These are phyloP conservation scores for Stegostoma tigrinum DNA, from an alignment of 2,113 vertebrate species.

Conservation along the genomic window DNA sequence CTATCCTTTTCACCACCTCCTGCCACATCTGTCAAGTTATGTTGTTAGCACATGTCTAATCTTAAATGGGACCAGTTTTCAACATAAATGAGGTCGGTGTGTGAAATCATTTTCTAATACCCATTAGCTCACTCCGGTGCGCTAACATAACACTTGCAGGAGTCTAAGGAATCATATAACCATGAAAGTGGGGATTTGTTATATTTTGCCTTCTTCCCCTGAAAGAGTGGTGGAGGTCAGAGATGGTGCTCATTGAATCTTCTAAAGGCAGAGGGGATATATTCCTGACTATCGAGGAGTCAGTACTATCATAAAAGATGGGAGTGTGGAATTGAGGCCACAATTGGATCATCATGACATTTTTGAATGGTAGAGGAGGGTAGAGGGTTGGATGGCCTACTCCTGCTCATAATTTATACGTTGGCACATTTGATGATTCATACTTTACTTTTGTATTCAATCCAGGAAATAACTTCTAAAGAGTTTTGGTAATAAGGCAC, in stretches of 20 bases:
- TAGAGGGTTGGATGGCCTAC: too few relatives aligned
- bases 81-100: neutral
- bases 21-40: neutral
- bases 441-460: neutral
- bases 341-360: too few relatives aligned
- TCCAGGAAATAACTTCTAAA: neutral
- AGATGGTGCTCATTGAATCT: too few relatives aligned
- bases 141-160: neutral
- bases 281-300: too few relatives aligned
- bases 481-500: neutral
- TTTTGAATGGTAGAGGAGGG: too few relatives aligned
- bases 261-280: too few relatives aligned
- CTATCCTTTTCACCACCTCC: neutral
- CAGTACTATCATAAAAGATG: too few relatives aligned
- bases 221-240: too few relatives aligned
- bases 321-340: too few relatives aligned
- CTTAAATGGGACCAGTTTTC: neutral
- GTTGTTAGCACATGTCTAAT: neutral
- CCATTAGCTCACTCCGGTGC: neutral
- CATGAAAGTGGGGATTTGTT: neutral
- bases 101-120: neutral
- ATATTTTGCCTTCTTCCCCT: neutral
- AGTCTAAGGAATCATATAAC: neutral
- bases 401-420: too few relatives aligned
- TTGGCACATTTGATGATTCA: too few relatives aligned